Percentiles rank a stretch among this genome's conserved stretches.
These are phyloP conservation scores for Choloepus didactylus DNA, from an alignment of 2,797 vertebrate species.

Conservation along the genomic window DNA sequence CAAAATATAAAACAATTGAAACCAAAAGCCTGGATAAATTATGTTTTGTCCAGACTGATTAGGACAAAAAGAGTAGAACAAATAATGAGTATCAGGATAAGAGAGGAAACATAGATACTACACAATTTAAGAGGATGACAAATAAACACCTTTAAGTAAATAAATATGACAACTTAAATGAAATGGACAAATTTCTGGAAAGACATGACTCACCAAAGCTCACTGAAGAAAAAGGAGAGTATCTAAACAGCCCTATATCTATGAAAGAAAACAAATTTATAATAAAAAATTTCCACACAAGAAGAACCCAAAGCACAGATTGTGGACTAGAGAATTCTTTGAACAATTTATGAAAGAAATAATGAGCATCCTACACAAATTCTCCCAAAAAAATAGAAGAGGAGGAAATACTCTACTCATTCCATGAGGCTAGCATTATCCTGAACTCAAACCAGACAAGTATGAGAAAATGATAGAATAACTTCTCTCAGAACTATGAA, in stretches of 20 bases:
- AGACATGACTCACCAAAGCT: background rate
- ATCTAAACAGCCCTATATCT: background rate
- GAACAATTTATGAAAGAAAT: background rate
- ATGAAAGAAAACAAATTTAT: background rate
- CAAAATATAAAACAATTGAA: background rate
- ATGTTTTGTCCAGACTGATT: background rate
- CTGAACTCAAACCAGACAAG: background rate
- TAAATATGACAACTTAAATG: background rate
- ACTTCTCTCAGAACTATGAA: background rate
- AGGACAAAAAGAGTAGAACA: background rate
- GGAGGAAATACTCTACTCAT: background rate
- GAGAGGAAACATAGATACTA: background rate
- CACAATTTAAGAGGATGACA: background rate
- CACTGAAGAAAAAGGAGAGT: background rate
- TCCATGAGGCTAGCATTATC: background rate
- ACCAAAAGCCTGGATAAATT: background rate
- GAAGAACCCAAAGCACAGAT: background rate
- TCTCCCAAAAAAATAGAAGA: background rate
- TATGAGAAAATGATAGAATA: background rate
- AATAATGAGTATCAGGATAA: background rate
- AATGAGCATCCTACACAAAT: background rate
- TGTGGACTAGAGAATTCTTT: background rate
- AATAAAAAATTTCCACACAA: background rate
- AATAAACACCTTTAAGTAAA: background rate
- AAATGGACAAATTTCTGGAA: background rate